These are phyloP conservation scores for Sympetrum striolatum DNA, from an alignment of 2,888 invertebrate genomes.

Conservation along the genomic window DNA sequence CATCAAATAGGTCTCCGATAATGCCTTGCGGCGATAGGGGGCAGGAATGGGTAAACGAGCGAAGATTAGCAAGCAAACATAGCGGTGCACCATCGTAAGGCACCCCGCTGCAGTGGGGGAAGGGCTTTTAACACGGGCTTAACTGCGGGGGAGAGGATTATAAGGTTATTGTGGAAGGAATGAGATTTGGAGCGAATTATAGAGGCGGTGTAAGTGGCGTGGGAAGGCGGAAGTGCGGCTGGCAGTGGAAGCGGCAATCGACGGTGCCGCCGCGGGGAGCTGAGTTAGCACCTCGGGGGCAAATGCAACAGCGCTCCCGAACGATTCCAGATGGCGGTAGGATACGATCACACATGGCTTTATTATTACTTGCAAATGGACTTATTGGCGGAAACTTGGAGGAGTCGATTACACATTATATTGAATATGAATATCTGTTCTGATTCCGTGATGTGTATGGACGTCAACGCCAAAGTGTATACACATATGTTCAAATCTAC, in stretches of 20 bases:
- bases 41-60: background rate
- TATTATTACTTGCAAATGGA: no score
- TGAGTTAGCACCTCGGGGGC: no score
- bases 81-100: background rate
- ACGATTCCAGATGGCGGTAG: no score
- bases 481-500: background rate
- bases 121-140: background rate
- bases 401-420: background rate
- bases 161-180: background rate
- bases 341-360: no score
- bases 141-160: background rate
- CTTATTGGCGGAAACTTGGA: no score
- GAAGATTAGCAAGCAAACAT: conserved; percentile 6
- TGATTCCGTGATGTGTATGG: background rate
- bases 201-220: background rate
- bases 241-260: background rate
- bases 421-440: background rate
- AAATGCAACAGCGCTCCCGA: no score
- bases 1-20: background rate
- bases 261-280: no score
- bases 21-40: background rate
- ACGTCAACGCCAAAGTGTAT: background rate
- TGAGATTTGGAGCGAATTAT: background rate
- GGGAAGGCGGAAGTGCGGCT: background rate
- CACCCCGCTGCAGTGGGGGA: background rate